A percentile compares a stretch with the other conserved stretches of the same genome.
These are phyloP conservation scores for Phaethon lepturus DNA, from an alignment of 2,113 vertebrate species.

Conservation along the genomic window DNA sequence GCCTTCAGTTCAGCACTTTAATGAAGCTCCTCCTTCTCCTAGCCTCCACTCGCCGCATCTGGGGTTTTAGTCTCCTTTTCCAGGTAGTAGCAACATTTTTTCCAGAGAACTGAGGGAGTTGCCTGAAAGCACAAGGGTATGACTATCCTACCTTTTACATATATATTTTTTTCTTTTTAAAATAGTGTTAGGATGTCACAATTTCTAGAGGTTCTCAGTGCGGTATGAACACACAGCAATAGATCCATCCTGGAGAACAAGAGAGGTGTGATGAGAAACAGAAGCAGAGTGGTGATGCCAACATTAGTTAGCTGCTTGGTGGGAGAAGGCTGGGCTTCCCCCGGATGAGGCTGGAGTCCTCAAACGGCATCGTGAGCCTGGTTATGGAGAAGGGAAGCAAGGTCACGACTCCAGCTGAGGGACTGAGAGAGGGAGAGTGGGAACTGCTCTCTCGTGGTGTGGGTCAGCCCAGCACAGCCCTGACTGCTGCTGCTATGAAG, in stretches of 20 bases:
- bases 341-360: not conserved
- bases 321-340: not conserved
- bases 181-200: not conserved
- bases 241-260: not conserved
- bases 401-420: not conserved
- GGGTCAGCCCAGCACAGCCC: not conserved
- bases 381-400: not conserved
- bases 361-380: accelerated
- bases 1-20: not conserved
- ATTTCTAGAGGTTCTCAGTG: not conserved
- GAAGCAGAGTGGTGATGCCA: not conserved
- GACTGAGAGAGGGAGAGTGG: not conserved
- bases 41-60: accelerated
- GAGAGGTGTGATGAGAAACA: not conserved
- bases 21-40: not conserved
- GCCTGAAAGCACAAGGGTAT: not conserved
- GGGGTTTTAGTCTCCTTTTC: not conserved
- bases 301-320: not conserved
- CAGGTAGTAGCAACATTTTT: not conserved
- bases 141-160: not conserved
- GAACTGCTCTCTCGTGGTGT: accelerated
- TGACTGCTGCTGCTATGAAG: not conserved
- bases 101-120: not conserved
- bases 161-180: not conserved
- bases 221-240: not conserved